Conservation (phyloP, 1,140 invertebrate genomes). For the Centruroides vittatus region DNA sequence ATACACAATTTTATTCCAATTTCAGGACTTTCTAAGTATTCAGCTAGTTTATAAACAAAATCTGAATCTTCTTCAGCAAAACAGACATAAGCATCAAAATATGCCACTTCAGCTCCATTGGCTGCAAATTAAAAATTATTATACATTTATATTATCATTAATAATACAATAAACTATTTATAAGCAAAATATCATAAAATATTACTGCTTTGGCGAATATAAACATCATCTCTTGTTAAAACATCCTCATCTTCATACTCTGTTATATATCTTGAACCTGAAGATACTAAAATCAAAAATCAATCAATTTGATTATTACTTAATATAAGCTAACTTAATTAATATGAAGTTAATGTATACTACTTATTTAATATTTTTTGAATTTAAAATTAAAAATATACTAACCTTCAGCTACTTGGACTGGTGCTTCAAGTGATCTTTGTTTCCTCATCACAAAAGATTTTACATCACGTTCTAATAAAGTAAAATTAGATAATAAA, state of each 20-base stretch:
- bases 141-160: not conserved
- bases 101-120: not conserved
- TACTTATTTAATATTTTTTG: not conserved
- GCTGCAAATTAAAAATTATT: not conserved
- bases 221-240: constrained; percentile 6
- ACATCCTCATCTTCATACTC: not conserved
- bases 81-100: constrained; percentile 31
- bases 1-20: constrained; percentile 27
- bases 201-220: not conserved
- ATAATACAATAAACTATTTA: not conserved
- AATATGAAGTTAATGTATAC: not conserved
- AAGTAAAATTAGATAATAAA: not conserved
- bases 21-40: constrained; percentile 21
- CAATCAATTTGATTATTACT: not conserved
- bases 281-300: not conserved
- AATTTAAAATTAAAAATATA: not conserved
- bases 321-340: not conserved
- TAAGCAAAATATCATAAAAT: not conserved
- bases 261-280: not conserved
- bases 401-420: constrained; percentile 7
- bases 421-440: not conserved
- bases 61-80: constrained; percentile 26
- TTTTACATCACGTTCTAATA: constrained; percentile 5
- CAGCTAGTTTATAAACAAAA: constrained; percentile 27
- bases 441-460: not conserved